A percentile compares a stretch with the other conserved stretches of the same genome.
Conservation (phyloP, 1,140 invertebrate species). For the Nixonia krombeini region DNA sequence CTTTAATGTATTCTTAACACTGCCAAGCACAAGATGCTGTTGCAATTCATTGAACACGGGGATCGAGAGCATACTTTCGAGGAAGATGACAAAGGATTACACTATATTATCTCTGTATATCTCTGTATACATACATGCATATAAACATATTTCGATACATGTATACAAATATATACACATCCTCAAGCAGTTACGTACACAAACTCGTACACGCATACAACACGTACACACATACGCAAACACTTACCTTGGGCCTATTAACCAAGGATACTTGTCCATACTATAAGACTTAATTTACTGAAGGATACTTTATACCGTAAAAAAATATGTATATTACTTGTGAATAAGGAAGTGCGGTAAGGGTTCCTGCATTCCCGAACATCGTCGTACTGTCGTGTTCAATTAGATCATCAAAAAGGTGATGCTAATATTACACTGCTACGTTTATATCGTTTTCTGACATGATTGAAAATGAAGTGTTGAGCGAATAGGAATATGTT, state of each 20-base stretch:
- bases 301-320: conserved; percentile 63
- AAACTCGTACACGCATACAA: no score
- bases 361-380: conserved; percentile 64
- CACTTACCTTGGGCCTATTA: conserved; percentile 65
- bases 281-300: no score
- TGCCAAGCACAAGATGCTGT: conserved; percentile 46
- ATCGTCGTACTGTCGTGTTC: conserved; percentile 59
- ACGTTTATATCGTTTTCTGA: conserved; percentile 4
- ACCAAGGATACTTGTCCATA: no score
- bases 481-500: no score
- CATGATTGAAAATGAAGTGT: no score
- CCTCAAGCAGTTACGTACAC: conserved; percentile 53
- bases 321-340: conserved; percentile 66
- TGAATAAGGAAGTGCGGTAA: conserved; percentile 61
- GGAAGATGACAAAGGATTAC: conserved; percentile 34
- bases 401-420: conserved; percentile 51
- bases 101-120: conserved; percentile 33
- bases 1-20: conserved; percentile 30
- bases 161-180: conserved; percentile 3
- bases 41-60: conserved; percentile 41
- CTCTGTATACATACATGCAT: conserved; percentile 26
- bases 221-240: conserved; percentile 33
- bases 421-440: conserved; percentile 4
- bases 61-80: conserved; percentile 47
- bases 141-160: neutral